Conservation (phyloP, 2,797 vertebrate species). For the Crax fasciolata region DNA sequence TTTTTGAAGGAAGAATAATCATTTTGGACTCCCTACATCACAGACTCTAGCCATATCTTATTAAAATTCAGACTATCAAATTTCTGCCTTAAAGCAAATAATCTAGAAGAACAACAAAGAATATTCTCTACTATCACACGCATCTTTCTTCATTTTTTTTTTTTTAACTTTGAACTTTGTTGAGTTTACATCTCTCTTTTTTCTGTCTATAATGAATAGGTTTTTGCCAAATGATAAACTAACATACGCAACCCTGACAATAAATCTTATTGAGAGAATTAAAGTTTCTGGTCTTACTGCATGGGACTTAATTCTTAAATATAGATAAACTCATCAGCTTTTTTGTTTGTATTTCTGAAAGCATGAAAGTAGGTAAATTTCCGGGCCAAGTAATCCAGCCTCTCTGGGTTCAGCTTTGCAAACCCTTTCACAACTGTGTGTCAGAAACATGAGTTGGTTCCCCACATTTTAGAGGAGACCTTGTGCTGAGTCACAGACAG, state of each 20-base stretch:
- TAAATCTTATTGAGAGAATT: background rate
- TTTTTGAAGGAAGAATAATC: conserved; percentile 40
- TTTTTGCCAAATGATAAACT: conserved; percentile 10
- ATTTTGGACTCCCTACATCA: conserved; percentile 29
- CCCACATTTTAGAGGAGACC: background rate
- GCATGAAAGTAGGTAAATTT: background rate
- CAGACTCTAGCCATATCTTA: conserved; percentile 1
- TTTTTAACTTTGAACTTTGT: background rate
- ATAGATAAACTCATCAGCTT: background rate
- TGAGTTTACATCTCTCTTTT: background rate
- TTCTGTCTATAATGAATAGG: background rate
- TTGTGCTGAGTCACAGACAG: background rate
- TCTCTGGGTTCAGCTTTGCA: background rate
- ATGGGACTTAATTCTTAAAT: background rate
- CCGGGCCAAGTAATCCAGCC: background rate
- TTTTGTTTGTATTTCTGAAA: background rate
- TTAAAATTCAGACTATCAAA: conserved; percentile 35
- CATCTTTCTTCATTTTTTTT: background rate
- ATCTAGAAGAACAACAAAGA: background rate
- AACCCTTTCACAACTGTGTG: background rate
- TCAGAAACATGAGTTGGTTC: background rate
- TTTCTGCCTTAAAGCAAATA: conserved; percentile 54
- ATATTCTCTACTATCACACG: background rate
- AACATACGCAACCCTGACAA: background rate
- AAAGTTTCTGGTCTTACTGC: background rate